phyloP scores from a whole-genome alignment of 2,888 invertebrate genomes.

The Stratiomys singularior region DNA sequence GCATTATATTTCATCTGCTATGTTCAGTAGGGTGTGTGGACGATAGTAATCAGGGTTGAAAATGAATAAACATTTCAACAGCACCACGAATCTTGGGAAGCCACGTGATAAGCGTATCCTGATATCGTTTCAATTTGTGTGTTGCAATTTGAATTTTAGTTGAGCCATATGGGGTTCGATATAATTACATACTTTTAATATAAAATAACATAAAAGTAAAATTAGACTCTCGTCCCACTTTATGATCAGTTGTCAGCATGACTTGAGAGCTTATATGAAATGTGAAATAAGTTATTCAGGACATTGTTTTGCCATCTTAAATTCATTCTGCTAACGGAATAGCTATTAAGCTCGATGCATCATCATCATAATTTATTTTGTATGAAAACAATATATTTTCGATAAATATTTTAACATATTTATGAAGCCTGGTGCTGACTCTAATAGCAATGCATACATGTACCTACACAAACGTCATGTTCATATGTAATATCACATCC shows the following conservation, averaged over 20 bases:
- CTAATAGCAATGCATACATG: background rate
- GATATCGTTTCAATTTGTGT: no score
- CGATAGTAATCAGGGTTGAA: background rate
- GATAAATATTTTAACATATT: constrained; percentile 12
- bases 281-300: no score
- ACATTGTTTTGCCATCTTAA: no score
- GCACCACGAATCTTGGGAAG: no score
- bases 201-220: no score
- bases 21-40: background rate
- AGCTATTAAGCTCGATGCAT: background rate
- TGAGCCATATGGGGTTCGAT: no score
- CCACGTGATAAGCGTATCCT: no score
- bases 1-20: background rate
- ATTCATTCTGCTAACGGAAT: background rate
- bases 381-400: constrained; percentile 7
- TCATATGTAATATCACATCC: background rate
- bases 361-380: constrained; percentile 6
- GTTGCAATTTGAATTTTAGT: no score
- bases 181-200: no score
- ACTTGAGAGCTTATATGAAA: no score
- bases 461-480: background rate
- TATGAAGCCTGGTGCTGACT: background rate
- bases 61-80: background rate
- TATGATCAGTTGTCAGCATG: no score
- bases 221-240: no score